Percentiles rank a stretch among this genome's conserved stretches.
phyloP scores from a whole-genome alignment of 2,797 vertebrate genomes.

The Cynodonichthys magdalenae region DNA sequence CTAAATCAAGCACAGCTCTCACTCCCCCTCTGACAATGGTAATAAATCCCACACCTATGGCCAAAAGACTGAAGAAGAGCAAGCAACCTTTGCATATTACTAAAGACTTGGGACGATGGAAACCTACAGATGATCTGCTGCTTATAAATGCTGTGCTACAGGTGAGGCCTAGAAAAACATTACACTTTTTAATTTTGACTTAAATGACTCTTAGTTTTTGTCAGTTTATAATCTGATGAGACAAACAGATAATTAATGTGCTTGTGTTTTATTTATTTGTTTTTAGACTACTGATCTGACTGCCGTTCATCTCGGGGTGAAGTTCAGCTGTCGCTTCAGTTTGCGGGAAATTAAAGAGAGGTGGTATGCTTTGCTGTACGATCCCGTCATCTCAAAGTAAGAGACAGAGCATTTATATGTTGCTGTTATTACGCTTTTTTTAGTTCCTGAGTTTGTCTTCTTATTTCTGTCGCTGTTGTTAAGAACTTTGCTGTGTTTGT shows the following conservation, averaged over 20 bases:
- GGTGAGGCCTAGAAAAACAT: constrained; percentile 65
- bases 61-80: constrained; percentile 95
- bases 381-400: constrained; percentile 97
- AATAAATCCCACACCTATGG: constrained; percentile 83
- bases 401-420: constrained; percentile 28
- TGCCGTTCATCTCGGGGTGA: constrained; percentile 93
- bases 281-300: constrained; percentile 92
- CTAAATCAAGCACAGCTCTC: constrained; percentile 85
- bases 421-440: not conserved
- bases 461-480: not conserved
- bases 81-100: constrained; percentile 94
- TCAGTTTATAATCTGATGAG: not conserved
- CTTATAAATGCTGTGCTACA: constrained; percentile 95
- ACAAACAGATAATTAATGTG: not conserved
- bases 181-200: not conserved
- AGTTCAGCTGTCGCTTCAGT: constrained; percentile 97
- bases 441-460: not conserved
- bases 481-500: constrained; percentile 6
- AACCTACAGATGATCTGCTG: constrained; percentile 92
- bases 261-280: constrained; percentile 16
- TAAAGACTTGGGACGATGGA: constrained; percentile 95
- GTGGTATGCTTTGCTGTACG: constrained; percentile 95
- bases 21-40: constrained; percentile 85
- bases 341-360: constrained; percentile 94
- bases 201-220: not conserved